Evolutionary conservation across 2,113 vertebrate species (phyloP).

Genomic region (Cinclus cinclus): DNA sequence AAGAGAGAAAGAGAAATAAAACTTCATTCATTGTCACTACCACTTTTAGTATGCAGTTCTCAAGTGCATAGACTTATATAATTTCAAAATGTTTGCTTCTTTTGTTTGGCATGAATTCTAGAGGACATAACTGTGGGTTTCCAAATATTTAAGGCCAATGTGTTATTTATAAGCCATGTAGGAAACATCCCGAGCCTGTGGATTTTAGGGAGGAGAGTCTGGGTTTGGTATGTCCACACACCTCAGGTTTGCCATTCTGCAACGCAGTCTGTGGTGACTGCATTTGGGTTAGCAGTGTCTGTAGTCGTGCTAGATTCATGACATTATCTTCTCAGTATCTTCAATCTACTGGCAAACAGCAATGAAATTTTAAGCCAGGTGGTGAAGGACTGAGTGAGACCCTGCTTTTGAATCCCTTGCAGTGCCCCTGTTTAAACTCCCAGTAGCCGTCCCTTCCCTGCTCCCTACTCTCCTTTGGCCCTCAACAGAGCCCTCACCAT

Average conservation of each 20-base stretch:
- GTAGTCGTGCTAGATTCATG: not conserved
- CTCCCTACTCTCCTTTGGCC: not conserved
- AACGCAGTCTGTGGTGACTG: not conserved
- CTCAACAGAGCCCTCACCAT: not conserved
- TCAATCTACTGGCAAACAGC: not conserved
- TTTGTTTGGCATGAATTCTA: slow-evolving; percentile 52
- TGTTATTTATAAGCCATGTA: slow-evolving; percentile 58
- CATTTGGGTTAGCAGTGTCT: not conserved
- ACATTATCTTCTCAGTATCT: not conserved
- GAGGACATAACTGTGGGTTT: slow-evolving; percentile 61
- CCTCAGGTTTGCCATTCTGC: not conserved
- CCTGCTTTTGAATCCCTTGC: not conserved
- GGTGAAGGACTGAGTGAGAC: not conserved
- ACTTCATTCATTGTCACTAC: not conserved
- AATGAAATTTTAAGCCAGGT: not conserved
- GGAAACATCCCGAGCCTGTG: slow-evolving; percentile 47
- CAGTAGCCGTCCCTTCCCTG: not conserved
- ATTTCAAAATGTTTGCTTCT: not conserved
- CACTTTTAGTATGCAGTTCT: not conserved
- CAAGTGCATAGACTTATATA: not conserved
- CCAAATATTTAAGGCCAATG: slow-evolving; percentile 58
- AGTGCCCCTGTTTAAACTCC: not conserved
- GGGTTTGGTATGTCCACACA: not conserved
- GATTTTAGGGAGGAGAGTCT: slow-evolving; percentile 37
- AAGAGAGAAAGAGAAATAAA: not conserved